Base-by-base conservation (phyloP, 1,140 invertebrate genomes). In the Apocrypta bakeri region DNA sequence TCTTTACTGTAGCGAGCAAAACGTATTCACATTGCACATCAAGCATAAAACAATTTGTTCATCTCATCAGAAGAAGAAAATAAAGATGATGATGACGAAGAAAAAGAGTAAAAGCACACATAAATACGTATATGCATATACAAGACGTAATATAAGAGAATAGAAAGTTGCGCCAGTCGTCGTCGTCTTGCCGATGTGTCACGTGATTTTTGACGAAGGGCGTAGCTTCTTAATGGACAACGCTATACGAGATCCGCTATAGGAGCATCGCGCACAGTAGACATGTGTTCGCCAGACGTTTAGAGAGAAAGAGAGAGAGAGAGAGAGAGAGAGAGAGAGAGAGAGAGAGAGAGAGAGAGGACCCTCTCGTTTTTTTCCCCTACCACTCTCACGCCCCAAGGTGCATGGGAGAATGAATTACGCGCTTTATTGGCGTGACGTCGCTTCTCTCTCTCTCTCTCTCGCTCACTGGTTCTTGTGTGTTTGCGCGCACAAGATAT, bases 271-370 rank as follows among this genome's bases (percentile, higher is more conserved):
- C 40, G 40, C 12, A 12, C 12, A 42, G 83, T 40, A 1, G 84
- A 87, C 86, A 87, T 87, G 76, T 87, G 87, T 86, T 87, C 82
- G 63, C 86, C 87, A 87, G 86, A 87, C 86, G 81, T 81, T 14
- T 37, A 37, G 33, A 37, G 33, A 2, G 33, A 37, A 9, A 4
- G 56, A 61, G 12, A 14, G 14, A 61, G 3, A 2, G 56, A n/a
- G 14, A 14, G 56, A 61, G 56, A 37, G 33, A 4, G 56, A 61
- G 12, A 14, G 14, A 61, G 3, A n/a, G n/a, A n/a, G n/a, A n/a
- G 33, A 37, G 33, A 4, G 56, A 61, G 12, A 14, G 14, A 61
- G 3, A 2, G 56, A n/a, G 14, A 14, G 56, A 61, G 56, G 56
- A 14, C 11, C 21, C 42, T 40, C 42, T 61, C 27, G 6, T 12